A percentile compares a stretch with the other conserved stretches of the same genome.
phyloP scores from a whole-genome alignment of 2,888 invertebrate species.

The Agrilus biguttatus region DNA sequence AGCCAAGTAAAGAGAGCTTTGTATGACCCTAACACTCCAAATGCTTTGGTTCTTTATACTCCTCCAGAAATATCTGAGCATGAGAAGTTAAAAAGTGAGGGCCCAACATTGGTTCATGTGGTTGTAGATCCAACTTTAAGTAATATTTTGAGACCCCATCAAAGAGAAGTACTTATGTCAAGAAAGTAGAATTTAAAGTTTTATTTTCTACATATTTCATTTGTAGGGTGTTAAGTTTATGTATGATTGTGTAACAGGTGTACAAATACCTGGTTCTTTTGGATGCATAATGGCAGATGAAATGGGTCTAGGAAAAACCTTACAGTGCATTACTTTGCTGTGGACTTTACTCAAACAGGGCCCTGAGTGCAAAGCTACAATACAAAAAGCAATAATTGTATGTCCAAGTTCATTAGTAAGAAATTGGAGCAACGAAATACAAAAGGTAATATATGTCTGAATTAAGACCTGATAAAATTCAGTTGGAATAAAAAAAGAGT shows the following conservation, averaged over 20 bases:
- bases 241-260: conserved; percentile 96
- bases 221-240: conserved; percentile 87
- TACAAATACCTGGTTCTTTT: conserved; percentile 67
- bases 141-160: conserved; percentile 88
- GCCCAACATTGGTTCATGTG: conserved; percentile 62
- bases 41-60: conserved; percentile 74
- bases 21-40: conserved; percentile 85
- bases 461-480: no score
- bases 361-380: conserved; percentile 77
- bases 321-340: conserved; percentile 90
- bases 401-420: conserved; percentile 96
- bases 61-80: conserved; percentile 78
- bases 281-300: conserved; percentile 99
- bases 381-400: conserved; percentile 88
- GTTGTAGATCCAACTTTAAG: conserved; percentile 92
- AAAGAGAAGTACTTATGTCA: conserved; percentile 62
- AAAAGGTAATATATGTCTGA: conserved; percentile 45
- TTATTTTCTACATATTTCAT: not conserved
- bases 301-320: conserved; percentile 96
- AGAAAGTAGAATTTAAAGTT: not conserved
- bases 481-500: no score
- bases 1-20: conserved; percentile 52
- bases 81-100: conserved; percentile 68
- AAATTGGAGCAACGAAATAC: conserved; percentile 98
- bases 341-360: conserved; percentile 93